Base-by-base conservation (phyloP, 1,140 invertebrate genomes). In the Drosophila pandora region DNA sequence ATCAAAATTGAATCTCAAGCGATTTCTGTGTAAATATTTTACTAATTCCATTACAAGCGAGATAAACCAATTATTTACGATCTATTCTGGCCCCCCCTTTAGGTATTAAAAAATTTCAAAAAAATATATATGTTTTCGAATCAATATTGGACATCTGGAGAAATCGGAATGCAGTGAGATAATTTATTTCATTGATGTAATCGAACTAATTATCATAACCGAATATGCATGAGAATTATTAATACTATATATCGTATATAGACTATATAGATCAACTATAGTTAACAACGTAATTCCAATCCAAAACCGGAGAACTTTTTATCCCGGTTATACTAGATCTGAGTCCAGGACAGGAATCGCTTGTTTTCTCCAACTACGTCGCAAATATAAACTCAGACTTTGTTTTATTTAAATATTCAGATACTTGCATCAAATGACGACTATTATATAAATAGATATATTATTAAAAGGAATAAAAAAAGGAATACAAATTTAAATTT, bases 171-270 rank as follows among this genome's bases (percentile, higher is more conserved):
- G 34, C 10, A 41, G 10, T 23, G 13, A 43, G 13, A 1, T 37
- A 63, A 43, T 37, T 37, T 64, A 50, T 34, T 70, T 34, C 54
- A 59, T 54, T 41, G 58, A 56, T 61, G 50, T 72, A 72, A 73
- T 73, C 22, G 28, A 6, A 55, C 4, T 0, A 34, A 55, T 54
- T 72, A 37, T 21, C 47, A 72, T 45, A 63, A 12, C 30, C 28
- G 53, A 52, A 74, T 74, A 74, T 43, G 41, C 52, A 75, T 65
- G 34, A 39, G 48, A 28, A 10, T 9, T 37, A 37, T 10, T 37
- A 2, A 32, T 32, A 32, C 32, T 37, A n/a, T 37, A n/a, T 10
- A n/a, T n/a, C 17, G 17, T 22, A 52, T 32, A 52, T 45, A 12
- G 25, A 5, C 17, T 9, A 37, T 43, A 37, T 58, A 39, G 49